Conservation (phyloP, 2,888 invertebrate genomes). For the Eremobia ochroleuca region DNA sequence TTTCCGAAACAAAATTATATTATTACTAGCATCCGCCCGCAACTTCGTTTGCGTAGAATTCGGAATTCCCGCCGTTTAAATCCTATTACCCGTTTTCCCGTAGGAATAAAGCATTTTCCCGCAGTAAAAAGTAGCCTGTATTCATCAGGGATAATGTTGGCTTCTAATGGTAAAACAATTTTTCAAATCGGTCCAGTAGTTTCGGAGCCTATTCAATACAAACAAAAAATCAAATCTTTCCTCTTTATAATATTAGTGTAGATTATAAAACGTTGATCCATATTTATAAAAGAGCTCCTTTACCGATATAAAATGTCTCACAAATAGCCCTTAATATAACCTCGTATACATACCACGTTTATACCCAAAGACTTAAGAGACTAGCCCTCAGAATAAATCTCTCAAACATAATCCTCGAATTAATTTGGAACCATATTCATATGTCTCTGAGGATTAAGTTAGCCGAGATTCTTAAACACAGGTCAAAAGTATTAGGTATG, state of each 20-base stretch:
- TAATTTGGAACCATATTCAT: constrained; percentile 70
- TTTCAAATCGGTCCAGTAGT: no score
- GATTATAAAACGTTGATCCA: not conserved
- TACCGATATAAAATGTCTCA: not conserved
- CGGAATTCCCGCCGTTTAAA: no score
- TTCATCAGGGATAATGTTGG: no score
- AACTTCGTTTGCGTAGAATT: no score
- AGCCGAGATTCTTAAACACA: constrained; percentile 58
- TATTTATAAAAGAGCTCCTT: constrained; percentile 10
- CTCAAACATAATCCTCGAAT: constrained; percentile 64
- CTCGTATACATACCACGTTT: constrained; percentile 27
- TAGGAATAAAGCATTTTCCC: no score
- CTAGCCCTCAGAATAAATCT: constrained; percentile 65
- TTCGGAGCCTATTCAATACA: no score
- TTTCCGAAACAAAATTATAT: not conserved
- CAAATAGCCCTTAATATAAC: constrained; percentile 29
- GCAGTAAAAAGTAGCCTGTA: no score
- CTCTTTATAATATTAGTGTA: no score
- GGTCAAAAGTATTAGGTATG: constrained; percentile 63
- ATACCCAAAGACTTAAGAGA: constrained; percentile 39
- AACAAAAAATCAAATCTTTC: no score
- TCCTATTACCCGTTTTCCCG: no score
- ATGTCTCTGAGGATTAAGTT: constrained; percentile 63
- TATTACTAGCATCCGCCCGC: no score
- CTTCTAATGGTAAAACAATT: no score